Evolutionary conservation across 64 coral and sea anemone genomes (phyloP), one percentile per base, ranked within the genome.

Genomic region (Anthopleura sola): DNA sequence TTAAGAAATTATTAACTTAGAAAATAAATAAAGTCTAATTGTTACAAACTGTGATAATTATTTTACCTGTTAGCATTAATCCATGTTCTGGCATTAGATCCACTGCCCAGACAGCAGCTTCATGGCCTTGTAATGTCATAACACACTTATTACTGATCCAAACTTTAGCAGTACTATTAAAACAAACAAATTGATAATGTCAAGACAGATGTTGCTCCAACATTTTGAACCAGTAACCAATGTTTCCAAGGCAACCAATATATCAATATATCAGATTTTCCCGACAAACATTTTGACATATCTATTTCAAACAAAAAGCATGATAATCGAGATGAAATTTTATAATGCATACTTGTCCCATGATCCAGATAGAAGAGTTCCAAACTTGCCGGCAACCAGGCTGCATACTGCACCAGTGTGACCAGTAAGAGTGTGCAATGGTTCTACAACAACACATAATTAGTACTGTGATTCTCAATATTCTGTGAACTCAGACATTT

Each of bases 21-120:
- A n/a, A n/a, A n/a, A n/a, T n/a, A n/a, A n/a, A n/a, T n/a, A n/a
- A n/a, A n/a, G n/a, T n/a, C n/a, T n/a, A n/a, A n/a, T n/a, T n/a
- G n/a, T n/a, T n/a, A n/a, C n/a, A n/a, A n/a, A n/a, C n/a, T n/a
- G n/a, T 53, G 49, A 53, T 15, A 15, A 53, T 13, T 7, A 15
- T 32, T 34, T 36, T 87, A 98, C 95, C 97, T 94, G 97, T 99
- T 11, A 99, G 75, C 97, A 99, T 99, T 3, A 94, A 75, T 38
- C 97, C 95, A 38, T 98, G 92, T 23, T 98, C 97, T 81, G 89
- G 89, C 86, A 94, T 99, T n/a, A 99, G 82, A 28, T 91, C 88
- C 15, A 99, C 97, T 51, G 97, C 87, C 97, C 97, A 99, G 19
- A 99, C 97, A 37, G 97, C 92, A 40, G 93, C 92, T 60, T 99